Conservation (phyloP, 2,113 vertebrate genomes). For the Sebastes schlegelii region DNA sequence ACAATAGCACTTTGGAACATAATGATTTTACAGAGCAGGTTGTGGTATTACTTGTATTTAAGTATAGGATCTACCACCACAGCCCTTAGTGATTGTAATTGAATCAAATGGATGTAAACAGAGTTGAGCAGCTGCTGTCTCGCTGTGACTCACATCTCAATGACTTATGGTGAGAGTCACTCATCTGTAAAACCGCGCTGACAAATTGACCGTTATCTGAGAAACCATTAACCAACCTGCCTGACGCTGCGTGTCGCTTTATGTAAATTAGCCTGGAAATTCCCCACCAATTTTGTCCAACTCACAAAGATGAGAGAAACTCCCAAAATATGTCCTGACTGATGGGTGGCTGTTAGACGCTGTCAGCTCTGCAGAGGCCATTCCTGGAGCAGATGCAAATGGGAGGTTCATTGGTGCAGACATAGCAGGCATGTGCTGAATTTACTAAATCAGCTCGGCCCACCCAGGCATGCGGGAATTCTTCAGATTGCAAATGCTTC, state of each 20-base stretch:
- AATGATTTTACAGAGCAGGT: background rate
- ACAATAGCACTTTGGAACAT: background rate
- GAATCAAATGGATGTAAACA: slow-evolving; percentile 8
- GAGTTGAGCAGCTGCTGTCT: background rate
- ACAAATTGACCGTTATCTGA: background rate
- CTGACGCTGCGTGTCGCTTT: background rate
- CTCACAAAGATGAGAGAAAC: slow-evolving; percentile 12
- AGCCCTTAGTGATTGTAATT: background rate
- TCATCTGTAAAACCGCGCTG: background rate
- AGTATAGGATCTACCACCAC: background rate
- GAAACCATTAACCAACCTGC: slow-evolving; percentile 9
- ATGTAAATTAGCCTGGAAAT: slow-evolving; percentile 6
- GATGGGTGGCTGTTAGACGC: slow-evolving; percentile 15
- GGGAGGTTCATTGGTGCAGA: slow-evolving; percentile 22
- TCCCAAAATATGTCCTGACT: slow-evolving; percentile 9
- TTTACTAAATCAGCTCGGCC: slow-evolving; percentile 40
- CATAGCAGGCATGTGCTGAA: slow-evolving; percentile 53
- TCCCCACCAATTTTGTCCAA: slow-evolving; percentile 9
- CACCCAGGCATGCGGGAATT: slow-evolving; percentile 20
- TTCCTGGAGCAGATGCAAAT: slow-evolving; percentile 54
- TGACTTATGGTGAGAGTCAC: background rate
- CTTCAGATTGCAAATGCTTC: slow-evolving; percentile 12
- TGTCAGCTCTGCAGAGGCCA: slow-evolving; percentile 11
- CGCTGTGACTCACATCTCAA: background rate
- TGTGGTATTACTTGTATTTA: background rate